These are phyloP conservation scores for Diglossa cyanea DNA, from an alignment of 2,797 vertebrate species.

Conservation along the genomic window DNA sequence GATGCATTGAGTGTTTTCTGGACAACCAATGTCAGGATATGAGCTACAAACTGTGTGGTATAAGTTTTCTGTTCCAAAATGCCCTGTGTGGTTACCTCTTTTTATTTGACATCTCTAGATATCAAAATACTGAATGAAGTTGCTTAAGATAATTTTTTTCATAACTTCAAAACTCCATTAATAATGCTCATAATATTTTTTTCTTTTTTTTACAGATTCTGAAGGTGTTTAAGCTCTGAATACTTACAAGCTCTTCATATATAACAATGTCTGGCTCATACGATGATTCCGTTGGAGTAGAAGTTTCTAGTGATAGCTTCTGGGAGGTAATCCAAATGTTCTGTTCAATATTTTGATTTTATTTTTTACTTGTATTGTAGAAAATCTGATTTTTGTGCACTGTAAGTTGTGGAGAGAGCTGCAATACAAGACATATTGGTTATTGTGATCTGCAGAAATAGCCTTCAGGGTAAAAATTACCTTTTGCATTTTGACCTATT, in stretches of 20 bases:
- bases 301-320: constrained; percentile 97
- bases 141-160: not conserved
- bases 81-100: not conserved
- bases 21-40: not conserved
- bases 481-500: not conserved
- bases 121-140: not conserved
- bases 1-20: not conserved
- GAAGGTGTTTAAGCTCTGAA: constrained; percentile 37
- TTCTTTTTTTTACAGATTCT: not conserved
- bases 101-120: not conserved
- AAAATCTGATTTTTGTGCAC: not conserved
- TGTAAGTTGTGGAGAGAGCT: not conserved
- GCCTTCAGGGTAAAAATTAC: not conserved
- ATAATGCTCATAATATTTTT: not conserved
- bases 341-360: not conserved
- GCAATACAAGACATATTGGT: not conserved
- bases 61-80: not conserved
- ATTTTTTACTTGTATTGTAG: not conserved
- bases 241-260: not conserved
- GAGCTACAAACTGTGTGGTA: not conserved
- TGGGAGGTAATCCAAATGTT: constrained; percentile 87
- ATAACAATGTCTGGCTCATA: constrained; percentile 90
- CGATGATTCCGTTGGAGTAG: constrained; percentile 84
- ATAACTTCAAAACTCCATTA: not conserved
- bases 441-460: not conserved